Conservation (phyloP, 2,888 invertebrate species). For the Carabus problematicus region DNA sequence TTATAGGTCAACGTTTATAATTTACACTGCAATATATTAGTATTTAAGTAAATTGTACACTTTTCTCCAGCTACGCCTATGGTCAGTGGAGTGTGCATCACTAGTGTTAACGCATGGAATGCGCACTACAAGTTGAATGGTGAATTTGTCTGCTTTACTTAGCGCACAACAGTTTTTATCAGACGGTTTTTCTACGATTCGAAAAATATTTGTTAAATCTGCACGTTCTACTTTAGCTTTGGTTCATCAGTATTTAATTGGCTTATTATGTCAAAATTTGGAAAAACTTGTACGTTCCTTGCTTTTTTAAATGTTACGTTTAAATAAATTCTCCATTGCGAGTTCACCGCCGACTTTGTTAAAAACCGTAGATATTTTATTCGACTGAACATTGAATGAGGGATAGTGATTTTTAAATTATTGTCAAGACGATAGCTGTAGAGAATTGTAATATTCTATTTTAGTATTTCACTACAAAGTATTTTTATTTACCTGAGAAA, state of each 20-base stretch:
- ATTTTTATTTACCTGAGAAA: too few species aligned
- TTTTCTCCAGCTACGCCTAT: too few species aligned
- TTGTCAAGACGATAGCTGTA: not conserved
- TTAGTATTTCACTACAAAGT: not conserved
- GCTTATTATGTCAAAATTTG: slow-evolving; percentile 33
- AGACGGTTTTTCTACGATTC: not conserved
- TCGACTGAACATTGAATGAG: not conserved
- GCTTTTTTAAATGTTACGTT: slow-evolving; percentile 12
- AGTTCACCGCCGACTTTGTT: not conserved
- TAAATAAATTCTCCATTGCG: slow-evolving; percentile 5
- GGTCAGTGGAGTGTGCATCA: too few species aligned
- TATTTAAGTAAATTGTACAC: too few species aligned
- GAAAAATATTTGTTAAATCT: slow-evolving; percentile 30
- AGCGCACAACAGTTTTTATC: not conserved
- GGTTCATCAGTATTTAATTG: slow-evolving; percentile 19
- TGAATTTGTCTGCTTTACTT: slow-evolving; percentile 19
- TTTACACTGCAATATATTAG: too few species aligned
- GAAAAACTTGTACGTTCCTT: slow-evolving; percentile 29
- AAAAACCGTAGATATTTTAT: not conserved
- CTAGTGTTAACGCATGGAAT: slow-evolving; percentile 1
- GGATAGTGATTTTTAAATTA: slow-evolving; percentile 7
- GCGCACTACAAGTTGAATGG: slow-evolving; percentile 17
- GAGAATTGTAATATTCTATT: not conserved
- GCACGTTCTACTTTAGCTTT: slow-evolving; percentile 3
- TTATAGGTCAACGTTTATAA: too few species aligned